These are phyloP conservation scores for Callionymus lyra DNA, from an alignment of 2,113 vertebrate genomes.

Conservation along the genomic window DNA sequence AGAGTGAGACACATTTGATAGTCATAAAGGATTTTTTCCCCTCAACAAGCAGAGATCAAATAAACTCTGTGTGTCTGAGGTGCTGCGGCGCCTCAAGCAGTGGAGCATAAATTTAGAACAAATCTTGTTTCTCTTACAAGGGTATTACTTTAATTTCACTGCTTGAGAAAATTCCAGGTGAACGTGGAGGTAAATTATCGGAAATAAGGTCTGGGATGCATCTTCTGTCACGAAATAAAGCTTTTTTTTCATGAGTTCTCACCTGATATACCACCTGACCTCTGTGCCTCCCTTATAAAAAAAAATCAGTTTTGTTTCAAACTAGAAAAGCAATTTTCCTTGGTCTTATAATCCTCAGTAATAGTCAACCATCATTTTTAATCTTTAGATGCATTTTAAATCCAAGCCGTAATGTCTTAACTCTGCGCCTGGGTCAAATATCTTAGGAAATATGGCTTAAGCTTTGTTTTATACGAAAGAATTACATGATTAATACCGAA, in stretches of 20 bases:
- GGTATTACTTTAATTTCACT: slow-evolving; percentile 73
- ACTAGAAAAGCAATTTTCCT: slow-evolving; percentile 77
- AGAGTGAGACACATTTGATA: slow-evolving; percentile 72
- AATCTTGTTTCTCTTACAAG: slow-evolving; percentile 71
- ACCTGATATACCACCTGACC: slow-evolving; percentile 67
- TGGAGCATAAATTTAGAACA: slow-evolving; percentile 70
- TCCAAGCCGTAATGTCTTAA: slow-evolving; percentile 77
- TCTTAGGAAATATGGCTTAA: slow-evolving; percentile 78
- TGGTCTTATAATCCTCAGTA: slow-evolving; percentile 74
- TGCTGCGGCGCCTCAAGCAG: slow-evolving; percentile 66
- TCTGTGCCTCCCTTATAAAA: slow-evolving; percentile 49
- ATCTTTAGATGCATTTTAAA: slow-evolving; percentile 81
- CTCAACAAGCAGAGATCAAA: slow-evolving; percentile 71
- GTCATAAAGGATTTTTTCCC: slow-evolving; percentile 72
- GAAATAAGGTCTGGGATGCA: slow-evolving; percentile 8
- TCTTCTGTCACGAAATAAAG: slow-evolving; percentile 39
- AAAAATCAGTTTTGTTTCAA: slow-evolving; percentile 71
- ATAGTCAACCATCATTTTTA: slow-evolving; percentile 77
- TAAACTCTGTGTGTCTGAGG: slow-evolving; percentile 63
- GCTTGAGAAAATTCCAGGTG: slow-evolving; percentile 37
- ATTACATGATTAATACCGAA: slow-evolving; percentile 79
- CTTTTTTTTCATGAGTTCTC: slow-evolving; percentile 44
- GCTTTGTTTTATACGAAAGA: slow-evolving; percentile 82
- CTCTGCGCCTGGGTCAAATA: slow-evolving; percentile 77
- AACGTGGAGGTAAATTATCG: slow-evolving; percentile 37